Evolutionary conservation across 1,140 invertebrate genomes (phyloP).

Genomic region (Apis dorsata): DNA sequence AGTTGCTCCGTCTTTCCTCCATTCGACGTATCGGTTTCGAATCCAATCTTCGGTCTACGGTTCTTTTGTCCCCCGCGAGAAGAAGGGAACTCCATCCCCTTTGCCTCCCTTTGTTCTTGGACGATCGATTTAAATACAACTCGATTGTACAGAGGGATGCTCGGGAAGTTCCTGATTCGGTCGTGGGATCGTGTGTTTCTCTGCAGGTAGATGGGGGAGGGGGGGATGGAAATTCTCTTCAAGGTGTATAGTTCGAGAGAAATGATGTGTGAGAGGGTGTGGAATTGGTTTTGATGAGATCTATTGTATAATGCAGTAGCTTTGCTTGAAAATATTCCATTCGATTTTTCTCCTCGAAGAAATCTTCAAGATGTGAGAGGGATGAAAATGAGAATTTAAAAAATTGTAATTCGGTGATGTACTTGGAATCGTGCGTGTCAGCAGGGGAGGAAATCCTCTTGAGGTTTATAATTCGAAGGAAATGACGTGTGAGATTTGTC

Average conservation of each 20-base stretch:
- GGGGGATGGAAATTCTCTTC: too few relatives aligned
- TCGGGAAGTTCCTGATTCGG: neutral
- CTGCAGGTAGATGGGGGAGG: too few relatives aligned
- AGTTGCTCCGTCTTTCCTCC: neutral
- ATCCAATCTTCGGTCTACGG: constrained; percentile 34
- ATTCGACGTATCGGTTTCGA: constrained; percentile 39
- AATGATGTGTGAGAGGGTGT: too few relatives aligned
- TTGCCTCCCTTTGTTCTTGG: neutral
- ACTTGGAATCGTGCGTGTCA: constrained; percentile 1
- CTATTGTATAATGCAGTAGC: too few relatives aligned
- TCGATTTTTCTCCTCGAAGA: too few relatives aligned
- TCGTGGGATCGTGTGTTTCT: too few relatives aligned
- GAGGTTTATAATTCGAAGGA: neutral
- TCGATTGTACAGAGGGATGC: constrained; percentile 8
- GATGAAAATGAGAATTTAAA: too few relatives aligned
- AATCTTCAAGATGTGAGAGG: too few relatives aligned
- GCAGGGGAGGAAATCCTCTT: neutral
- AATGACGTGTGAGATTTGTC: constrained; percentile 7
- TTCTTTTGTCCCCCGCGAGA: constrained; percentile 22
- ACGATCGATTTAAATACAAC: constrained; percentile 30
- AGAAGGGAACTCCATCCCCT: constrained; percentile 3
- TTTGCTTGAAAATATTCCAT: too few relatives aligned
- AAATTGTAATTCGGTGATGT: too few relatives aligned
- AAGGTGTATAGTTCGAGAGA: too few relatives aligned
- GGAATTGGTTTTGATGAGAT: too few relatives aligned